These are phyloP conservation scores for Thymelicus sylvestris DNA, from an alignment of 2,888 invertebrate genomes.

Conservation along the genomic window DNA sequence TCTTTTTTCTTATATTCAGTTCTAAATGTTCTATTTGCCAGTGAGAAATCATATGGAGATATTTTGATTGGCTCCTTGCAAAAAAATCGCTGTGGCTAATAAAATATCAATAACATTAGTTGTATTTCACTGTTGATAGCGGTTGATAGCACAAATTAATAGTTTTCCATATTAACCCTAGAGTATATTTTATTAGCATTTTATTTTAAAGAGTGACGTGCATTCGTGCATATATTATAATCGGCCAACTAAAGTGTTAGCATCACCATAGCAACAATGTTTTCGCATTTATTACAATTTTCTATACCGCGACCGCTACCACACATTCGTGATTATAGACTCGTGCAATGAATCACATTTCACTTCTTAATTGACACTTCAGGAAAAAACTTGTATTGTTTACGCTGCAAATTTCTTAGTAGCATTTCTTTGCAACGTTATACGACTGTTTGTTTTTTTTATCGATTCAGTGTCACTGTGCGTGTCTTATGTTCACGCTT, in stretches of 20 bases:
- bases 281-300: slow-evolving; percentile 19
- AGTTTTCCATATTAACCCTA: too few relatives aligned
- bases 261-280: slow-evolving; percentile 13
- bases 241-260: neutral
- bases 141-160: too few relatives aligned
- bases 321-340: slow-evolving; percentile 31
- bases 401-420: slow-evolving; percentile 35
- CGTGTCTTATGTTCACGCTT: slow-evolving; percentile 20
- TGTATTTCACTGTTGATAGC: too few relatives aligned
- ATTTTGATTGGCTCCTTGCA: too few relatives aligned
- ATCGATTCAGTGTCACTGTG: neutral
- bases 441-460: slow-evolving; percentile 13
- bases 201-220: neutral
- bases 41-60: too few relatives aligned
- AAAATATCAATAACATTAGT: too few relatives aligned
- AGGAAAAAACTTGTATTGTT: slow-evolving; percentile 36
- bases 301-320: slow-evolving; percentile 23
- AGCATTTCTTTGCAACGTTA: slow-evolving; percentile 23
- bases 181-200: too few relatives aligned
- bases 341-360: slow-evolving; percentile 37
- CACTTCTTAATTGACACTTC: slow-evolving; percentile 37
- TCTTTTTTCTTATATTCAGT: neutral
- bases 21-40: too few relatives aligned
- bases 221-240: neutral
- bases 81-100: too few relatives aligned